A percentile compares a stretch with the other conserved stretches of the same genome.
These are phyloP conservation scores for Pandemis corylana DNA, from an alignment of 2,888 invertebrate species.

Conservation along the genomic window DNA sequence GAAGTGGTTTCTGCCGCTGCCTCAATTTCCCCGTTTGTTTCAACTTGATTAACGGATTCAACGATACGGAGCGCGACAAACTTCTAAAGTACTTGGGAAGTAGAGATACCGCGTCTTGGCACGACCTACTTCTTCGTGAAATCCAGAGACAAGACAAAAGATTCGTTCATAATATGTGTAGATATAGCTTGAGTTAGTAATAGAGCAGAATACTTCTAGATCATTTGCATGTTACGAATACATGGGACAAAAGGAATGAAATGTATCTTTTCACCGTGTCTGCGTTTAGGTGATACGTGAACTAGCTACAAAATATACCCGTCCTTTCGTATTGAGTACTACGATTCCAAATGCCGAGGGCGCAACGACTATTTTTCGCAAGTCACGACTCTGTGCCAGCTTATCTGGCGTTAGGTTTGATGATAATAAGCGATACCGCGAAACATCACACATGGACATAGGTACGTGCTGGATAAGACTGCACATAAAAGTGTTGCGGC, in stretches of 20 bases:
- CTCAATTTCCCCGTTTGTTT: conserved; percentile 12
- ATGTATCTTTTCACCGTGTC: conserved; percentile 9
- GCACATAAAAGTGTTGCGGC: not conserved
- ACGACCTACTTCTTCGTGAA: conserved; percentile 33
- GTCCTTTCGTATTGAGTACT: conserved; percentile 53
- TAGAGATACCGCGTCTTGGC: conserved; percentile 30
- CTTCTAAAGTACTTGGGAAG: conserved; percentile 32
- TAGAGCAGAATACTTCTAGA: conserved; percentile 5
- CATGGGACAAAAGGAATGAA: not conserved
- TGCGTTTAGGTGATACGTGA: conserved; percentile 36
- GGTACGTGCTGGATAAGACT: conserved; percentile 52
- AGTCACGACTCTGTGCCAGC: conserved; percentile 79
- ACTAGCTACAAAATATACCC: conserved; percentile 35
- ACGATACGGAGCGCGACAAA: conserved; percentile 28
- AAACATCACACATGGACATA: conserved; percentile 57
- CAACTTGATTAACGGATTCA: conserved; percentile 35
- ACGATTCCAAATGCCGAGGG: conserved; percentile 63
- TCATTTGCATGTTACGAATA: conserved; percentile 2
- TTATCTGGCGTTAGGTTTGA: conserved; percentile 81
- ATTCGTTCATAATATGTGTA: conserved; percentile 6
- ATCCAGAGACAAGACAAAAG: conserved; percentile 23
- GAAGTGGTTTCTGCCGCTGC: conserved; percentile 13
- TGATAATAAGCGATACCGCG: conserved; percentile 82
- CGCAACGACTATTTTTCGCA: conserved; percentile 77
- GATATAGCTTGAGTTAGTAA: not conserved